These are phyloP conservation scores for Lobophora halterata DNA, from an alignment of 2,888 invertebrate genomes.

Conservation along the genomic window DNA sequence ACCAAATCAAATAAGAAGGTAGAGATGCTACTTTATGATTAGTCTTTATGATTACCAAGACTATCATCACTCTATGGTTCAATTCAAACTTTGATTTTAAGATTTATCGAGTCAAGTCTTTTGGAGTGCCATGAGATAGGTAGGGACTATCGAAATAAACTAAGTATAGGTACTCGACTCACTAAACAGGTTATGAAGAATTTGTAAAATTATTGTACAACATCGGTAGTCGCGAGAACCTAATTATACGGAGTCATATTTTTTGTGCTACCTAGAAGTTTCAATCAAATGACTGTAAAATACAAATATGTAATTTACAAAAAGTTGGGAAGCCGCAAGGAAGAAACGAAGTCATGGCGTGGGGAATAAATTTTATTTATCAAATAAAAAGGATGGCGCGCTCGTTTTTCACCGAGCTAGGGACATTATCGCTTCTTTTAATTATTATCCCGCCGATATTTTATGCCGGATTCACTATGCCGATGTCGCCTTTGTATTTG, in stretches of 20 bases:
- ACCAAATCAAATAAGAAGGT: too few species aligned
- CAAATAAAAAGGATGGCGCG: conserved; percentile 79
- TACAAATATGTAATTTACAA: conserved; percentile 33
- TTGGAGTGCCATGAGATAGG: too few species aligned
- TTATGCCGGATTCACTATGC: conserved; percentile 46
- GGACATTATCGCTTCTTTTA: conserved; percentile 80
- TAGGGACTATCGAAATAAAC: too few species aligned
- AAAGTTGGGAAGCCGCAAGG: conserved; percentile 58
- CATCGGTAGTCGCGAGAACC: too few species aligned
- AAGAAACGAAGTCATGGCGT: conserved; percentile 54
- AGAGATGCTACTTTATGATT: too few species aligned
- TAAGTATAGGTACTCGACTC: too few species aligned
- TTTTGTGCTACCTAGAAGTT: conserved; percentile 7
- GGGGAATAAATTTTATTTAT: conserved; percentile 80
- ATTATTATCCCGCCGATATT: conserved; percentile 80
- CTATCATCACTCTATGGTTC: neutral
- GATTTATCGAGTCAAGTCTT: conserved; percentile 1
- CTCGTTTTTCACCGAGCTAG: conserved; percentile 75
- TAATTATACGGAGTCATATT: too few species aligned
- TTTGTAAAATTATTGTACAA: too few species aligned
- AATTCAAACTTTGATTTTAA: neutral
- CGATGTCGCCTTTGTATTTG: conserved; percentile 33
- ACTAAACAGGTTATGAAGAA: too few species aligned
- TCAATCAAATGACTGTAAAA: conserved; percentile 3
- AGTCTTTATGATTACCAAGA: too few species aligned